These are phyloP conservation scores for Mellivora capensis DNA, from an alignment of 2,113 vertebrate genomes.

Conservation along the genomic window DNA sequence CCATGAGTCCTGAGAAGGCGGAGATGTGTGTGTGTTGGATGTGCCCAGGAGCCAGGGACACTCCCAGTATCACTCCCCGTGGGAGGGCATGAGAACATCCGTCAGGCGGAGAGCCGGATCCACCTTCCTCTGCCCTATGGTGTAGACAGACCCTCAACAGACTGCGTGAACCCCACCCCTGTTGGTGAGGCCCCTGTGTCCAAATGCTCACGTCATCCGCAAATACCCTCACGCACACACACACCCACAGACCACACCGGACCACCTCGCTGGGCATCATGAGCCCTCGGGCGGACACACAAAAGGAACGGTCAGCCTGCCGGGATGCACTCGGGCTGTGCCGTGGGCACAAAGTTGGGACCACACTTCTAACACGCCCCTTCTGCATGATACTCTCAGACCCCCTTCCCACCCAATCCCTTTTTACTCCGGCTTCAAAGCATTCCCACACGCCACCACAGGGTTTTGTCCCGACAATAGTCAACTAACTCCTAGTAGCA, in stretches of 20 bases:
- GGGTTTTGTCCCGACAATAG: accelerated
- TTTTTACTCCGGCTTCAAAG: not conserved
- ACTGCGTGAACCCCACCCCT: not conserved
- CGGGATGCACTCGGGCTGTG: accelerated
- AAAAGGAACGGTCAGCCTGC: not conserved
- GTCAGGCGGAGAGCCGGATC: not conserved
- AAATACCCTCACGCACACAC: not conserved
- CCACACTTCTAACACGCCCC: accelerated
- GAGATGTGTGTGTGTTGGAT: accelerated
- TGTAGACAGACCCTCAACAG: not conserved
- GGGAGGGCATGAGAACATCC: no score
- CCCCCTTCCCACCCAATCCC: not conserved
- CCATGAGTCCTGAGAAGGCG: not conserved
- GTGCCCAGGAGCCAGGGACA: accelerated
- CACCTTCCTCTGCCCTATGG: not conserved
- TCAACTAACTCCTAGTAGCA: no score
- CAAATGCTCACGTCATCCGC: not conserved
- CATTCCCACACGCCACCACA: accelerated
- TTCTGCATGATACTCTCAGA: not conserved
- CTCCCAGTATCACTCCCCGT: accelerated
- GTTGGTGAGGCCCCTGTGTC: accelerated
- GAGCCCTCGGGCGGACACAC: no score
- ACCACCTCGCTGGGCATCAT: not conserved
- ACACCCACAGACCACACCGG: not conserved
- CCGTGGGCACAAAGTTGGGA: not conserved